These are phyloP conservation scores for Orthosia incerta DNA, from an alignment of 2,888 invertebrate genomes.

Conservation along the genomic window DNA sequence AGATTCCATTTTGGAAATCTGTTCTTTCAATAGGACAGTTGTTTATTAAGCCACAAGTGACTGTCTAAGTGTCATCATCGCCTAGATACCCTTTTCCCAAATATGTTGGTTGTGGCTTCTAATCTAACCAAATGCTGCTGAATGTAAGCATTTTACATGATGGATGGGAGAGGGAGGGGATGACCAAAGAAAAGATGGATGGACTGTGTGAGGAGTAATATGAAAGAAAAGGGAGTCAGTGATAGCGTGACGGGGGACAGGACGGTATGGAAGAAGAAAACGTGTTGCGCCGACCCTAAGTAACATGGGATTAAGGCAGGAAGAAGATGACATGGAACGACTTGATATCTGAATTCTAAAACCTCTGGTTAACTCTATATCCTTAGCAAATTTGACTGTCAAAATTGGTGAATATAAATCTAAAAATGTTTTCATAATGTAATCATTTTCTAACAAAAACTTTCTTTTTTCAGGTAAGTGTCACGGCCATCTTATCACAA, in stretches of 20 bases:
- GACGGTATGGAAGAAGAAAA: no score
- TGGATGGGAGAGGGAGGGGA: no score
- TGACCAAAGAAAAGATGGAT: no score
- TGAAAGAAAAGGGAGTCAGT: no score
- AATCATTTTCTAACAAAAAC: slow-evolving; percentile 2
- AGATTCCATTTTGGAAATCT: not conserved
- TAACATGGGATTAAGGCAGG: no score
- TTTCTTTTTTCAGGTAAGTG: slow-evolving; percentile 72
- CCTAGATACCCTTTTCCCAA: not conserved
- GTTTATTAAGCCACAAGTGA: not conserved
- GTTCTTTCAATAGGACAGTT: not conserved
- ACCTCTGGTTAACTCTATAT: not conserved
- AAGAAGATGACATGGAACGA: no score
- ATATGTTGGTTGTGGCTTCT: not conserved
- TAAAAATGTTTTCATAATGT: not conserved
- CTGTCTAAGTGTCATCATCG: not conserved
- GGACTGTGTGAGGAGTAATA: no score
- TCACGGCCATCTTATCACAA: slow-evolving; percentile 28
- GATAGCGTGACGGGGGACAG: no score
- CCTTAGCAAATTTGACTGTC: not conserved
- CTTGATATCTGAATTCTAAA: not conserved
- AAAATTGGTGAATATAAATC: not conserved
- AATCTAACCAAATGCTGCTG: not conserved
- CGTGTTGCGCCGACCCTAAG: no score
- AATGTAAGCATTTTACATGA: not conserved